phyloP scores from a whole-genome alignment of 2,888 invertebrate species.

The Periphyllus acericola region DNA sequence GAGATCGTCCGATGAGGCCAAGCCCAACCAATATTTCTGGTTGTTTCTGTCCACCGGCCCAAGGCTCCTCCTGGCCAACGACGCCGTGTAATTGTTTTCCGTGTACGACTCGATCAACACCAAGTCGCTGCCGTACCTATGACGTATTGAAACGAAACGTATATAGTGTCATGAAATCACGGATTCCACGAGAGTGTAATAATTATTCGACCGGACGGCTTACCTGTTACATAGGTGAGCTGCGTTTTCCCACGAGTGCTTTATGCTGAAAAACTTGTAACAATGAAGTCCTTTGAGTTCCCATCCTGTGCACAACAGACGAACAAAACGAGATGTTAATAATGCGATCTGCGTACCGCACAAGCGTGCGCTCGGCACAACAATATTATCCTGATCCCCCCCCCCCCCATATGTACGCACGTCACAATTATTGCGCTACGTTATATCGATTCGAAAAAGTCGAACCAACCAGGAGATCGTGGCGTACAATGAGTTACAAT shows the following conservation, averaged over 20 bases:
- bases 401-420: too few relatives aligned
- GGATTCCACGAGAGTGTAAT: background rate
- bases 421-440: background rate
- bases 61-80: conserved; percentile 75
- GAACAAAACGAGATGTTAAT: conserved; percentile 36
- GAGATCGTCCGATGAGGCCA: conserved; percentile 89
- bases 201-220: background rate
- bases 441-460: background rate
- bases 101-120: conserved; percentile 89
- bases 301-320: conserved; percentile 80
- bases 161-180: background rate
- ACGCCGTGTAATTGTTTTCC: conserved; percentile 91
- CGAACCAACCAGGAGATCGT: background rate
- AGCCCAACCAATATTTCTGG: conserved; percentile 86
- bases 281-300: conserved; percentile 90
- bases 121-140: conserved; percentile 93
- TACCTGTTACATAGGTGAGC: conserved; percentile 94
- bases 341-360: background rate
- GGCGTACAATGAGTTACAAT: background rate
- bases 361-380: background rate
- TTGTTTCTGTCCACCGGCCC: conserved; percentile 70
- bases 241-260: conserved; percentile 95
- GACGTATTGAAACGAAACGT: conserved; percentile 52
- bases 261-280: conserved; percentile 95
- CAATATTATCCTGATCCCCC: background rate